Base-by-base conservation (phyloP, 2,888 invertebrate genomes). In the Agonopterix alstromeriana region DNA sequence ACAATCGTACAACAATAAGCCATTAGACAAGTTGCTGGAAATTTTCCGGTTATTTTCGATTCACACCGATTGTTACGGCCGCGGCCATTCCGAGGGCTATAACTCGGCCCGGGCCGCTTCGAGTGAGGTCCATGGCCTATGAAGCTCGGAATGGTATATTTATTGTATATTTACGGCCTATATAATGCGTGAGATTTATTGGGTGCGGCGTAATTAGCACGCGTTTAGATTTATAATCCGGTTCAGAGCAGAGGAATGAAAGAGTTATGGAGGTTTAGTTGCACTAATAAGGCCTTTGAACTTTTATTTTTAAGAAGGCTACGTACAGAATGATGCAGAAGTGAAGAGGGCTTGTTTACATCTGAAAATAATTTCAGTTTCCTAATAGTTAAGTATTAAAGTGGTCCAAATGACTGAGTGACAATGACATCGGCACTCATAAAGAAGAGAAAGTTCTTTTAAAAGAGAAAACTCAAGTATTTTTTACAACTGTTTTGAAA, bases 41-140 rank as follows among this genome's bases (percentile, higher is more conserved):
- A 86, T 86, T 87, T 87, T 85, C 87, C 83, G 83, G 82, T 82
- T 81, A 83, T 87, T 87, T 86, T 80, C 81, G 83, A 86, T 86
- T 87, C 82, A 80, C 80, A 73, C 70, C 78, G 81, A 85, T 85
- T 81, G 87, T 82, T 80, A 78, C 68, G 71, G 73, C 65, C 70
- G 72, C 73, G 73, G 73, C 69, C 73, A 71, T 77, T 77, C 70
- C 65, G 61, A 72, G 70, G 73, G 76, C 75, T 66, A 80, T 83
- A 83, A 82, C 83, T 83, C 66, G 68, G 61, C 49, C 57, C 64
- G 62, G 62, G 67, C 67, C 65, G 71, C 84, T 63, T 77, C 84
- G 82, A 75, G 86, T 87, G 85, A 65, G 87, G 87, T 87, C 86
- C 72, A 75, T 73, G 83, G 83, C 82, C 85, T 77, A 73, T 69